Evolutionary conservation across 2,888 invertebrate genomes (phyloP).

Genomic region (Acutogordius australiensis): DNA sequence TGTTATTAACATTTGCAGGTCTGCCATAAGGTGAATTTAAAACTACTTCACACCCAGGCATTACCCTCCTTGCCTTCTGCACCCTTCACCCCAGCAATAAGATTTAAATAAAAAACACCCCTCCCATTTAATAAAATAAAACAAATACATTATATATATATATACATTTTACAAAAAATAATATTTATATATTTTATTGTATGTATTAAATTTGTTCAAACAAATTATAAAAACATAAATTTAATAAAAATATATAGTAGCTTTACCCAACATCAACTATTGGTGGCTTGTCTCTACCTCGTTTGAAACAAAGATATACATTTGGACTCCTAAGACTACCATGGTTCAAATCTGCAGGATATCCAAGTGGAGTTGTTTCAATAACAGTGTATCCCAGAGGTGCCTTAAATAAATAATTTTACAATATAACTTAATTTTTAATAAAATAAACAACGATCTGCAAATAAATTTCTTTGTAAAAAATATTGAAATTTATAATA

Average conservation of each 20-base stretch:
- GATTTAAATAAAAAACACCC: no score
- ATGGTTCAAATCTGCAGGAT: slow-evolving; percentile 79
- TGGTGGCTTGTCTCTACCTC: slow-evolving; percentile 76
- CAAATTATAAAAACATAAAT: not conserved
- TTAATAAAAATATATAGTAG: slow-evolving; percentile 24
- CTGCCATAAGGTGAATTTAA: slow-evolving; percentile 57
- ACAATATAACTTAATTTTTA: no score
- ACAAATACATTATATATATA: slow-evolving; percentile 1
- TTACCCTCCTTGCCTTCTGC: slow-evolving; percentile 68
- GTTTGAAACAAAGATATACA: slow-evolving; percentile 60
- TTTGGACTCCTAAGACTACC: slow-evolving; percentile 71
- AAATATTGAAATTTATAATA: no score
- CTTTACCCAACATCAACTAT: slow-evolving; percentile 62
- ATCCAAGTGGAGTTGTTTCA: slow-evolving; percentile 45
- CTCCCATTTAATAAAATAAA: not conserved
- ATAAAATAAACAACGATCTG: no score
- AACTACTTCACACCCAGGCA: slow-evolving; percentile 57
- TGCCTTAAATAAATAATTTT: no score
- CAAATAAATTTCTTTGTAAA: no score
- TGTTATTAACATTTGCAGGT: slow-evolving; percentile 47
- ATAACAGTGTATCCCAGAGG: slow-evolving; percentile 45
- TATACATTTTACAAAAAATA: no score
- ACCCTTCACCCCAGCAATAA: slow-evolving; percentile 88
- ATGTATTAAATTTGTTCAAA: no score
- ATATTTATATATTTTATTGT: no score